phyloP scores from a whole-genome alignment of 2,113 vertebrate species.

The Rhea pennata region DNA sequence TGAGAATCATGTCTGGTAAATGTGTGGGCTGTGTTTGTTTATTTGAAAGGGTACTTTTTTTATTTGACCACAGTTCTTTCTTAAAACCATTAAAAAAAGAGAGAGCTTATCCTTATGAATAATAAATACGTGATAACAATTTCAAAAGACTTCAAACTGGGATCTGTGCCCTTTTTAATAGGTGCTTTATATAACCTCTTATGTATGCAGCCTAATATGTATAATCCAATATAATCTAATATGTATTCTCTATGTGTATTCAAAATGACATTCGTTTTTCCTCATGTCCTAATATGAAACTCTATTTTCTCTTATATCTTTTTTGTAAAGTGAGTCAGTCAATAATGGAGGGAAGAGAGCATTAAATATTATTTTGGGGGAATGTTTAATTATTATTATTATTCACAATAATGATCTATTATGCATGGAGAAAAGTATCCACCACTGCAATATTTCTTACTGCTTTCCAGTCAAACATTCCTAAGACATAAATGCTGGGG shows the following conservation, averaged over 20 bases:
- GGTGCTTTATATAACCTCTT: neutral
- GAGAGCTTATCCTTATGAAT: neutral
- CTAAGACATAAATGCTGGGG: neutral
- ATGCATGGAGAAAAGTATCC: neutral
- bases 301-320: neutral
- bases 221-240: neutral
- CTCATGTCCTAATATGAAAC: neutral
- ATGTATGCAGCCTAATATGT: neutral
- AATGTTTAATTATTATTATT: neutral
- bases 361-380: neutral
- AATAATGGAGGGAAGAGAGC: neutral
- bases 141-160: neutral
- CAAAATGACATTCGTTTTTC: neutral
- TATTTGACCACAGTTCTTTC: neutral
- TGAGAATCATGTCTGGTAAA: neutral
- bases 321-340: neutral
- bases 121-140: neutral
- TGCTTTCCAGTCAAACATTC: neutral
- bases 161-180: neutral
- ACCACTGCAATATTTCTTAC: neutral
- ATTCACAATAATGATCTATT: neutral
- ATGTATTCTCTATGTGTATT: neutral
- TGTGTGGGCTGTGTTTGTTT: conserved; percentile 4
- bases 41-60: neutral
- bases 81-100: neutral